Base-by-base conservation (phyloP, 64 coral and sea anemone genomes). In the Montipora foliosa region DNA sequence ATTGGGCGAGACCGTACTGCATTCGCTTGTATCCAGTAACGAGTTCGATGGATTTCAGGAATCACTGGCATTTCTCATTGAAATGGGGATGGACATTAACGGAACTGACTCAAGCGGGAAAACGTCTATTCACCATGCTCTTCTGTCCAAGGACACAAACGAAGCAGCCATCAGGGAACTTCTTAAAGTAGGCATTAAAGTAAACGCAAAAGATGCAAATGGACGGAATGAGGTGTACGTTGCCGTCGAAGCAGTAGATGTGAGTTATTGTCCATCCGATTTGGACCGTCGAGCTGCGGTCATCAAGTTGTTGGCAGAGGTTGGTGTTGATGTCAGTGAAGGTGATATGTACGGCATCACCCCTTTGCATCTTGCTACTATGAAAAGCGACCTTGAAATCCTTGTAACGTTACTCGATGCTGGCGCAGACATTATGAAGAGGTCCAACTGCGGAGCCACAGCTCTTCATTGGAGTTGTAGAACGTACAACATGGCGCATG, bases 1-100 rank as follows among this genome's bases (percentile, higher is more conserved):
- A 11, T 12, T 67, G 25, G 81, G 81, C 7, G 81, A 84, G 19
- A 84, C 81, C 22, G 58, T 62, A 9, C 21, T 84, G 8, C 81
- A 84, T 67, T 45, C 81, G 25, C 57, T 84, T 16, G 81, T 57
- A 84, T 66, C 55, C 21, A 84, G 81, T 67, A 84, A 84, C 29
- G 81, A 84, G 64, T 84, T 84, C 47, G 81, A 84, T 11, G 81
- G 81, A 84, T 84, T 84, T 84, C 81, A 84, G 25, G 81, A 84
- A 45, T 84, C 81, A 25, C 57, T 84, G 25, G 51, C 60, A 9
- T 84, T 64, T 67, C 53, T 84, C n/a, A 84, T 84, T 22, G 81
- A 84, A 84, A 84, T 62, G 59, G 59, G 25, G 64, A 67, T 84
- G 9, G 81, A 84, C 25, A 0, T 84, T 8, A 84, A 84, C 67